Evolutionary conservation across 2,797 vertebrate species (phyloP).

Genomic region (Alauda arvensis): DNA sequence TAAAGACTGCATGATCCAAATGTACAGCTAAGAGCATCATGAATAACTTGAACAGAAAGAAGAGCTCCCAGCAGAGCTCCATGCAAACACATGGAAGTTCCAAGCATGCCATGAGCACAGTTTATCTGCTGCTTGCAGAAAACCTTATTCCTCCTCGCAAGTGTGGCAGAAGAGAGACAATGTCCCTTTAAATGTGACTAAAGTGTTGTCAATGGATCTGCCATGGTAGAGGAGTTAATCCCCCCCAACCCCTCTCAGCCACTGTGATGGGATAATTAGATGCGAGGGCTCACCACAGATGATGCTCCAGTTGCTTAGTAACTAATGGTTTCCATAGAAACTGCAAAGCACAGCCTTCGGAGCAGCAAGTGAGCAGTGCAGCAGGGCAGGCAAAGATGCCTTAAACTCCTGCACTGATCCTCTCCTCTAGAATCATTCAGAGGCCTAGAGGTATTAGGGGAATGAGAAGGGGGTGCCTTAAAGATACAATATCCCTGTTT

Average conservation of each 20-base stretch:
- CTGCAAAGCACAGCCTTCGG: constrained; percentile 77
- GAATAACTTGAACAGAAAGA: not conserved
- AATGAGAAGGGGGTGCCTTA: constrained; percentile 53
- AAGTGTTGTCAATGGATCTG: constrained; percentile 61
- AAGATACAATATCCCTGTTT: constrained; percentile 54
- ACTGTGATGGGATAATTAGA: constrained; percentile 81
- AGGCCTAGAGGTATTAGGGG: constrained; percentile 45
- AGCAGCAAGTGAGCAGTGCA: constrained; percentile 76
- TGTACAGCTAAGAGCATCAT: too few species aligned
- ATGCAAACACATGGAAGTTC: not conserved
- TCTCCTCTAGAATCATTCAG: constrained; percentile 64
- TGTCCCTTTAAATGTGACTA: constrained; percentile 67
- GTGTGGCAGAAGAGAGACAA: not conserved
- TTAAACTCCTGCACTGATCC: constrained; percentile 54
- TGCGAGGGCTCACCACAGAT: constrained; percentile 79
- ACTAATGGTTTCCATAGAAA: constrained; percentile 90
- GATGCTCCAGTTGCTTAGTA: constrained; percentile 89
- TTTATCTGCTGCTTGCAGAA: not conserved
- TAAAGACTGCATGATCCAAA: not conserved
- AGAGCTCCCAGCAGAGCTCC: not conserved
- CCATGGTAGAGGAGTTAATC: constrained; percentile 67
- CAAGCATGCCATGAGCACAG: not conserved
- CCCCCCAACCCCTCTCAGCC: constrained; percentile 69
- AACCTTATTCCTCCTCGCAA: not conserved
- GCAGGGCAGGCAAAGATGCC: constrained; percentile 67